These are phyloP conservation scores for Danio albolineatus DNA, from an alignment of 2,797 vertebrate species.

Conservation along the genomic window DNA sequence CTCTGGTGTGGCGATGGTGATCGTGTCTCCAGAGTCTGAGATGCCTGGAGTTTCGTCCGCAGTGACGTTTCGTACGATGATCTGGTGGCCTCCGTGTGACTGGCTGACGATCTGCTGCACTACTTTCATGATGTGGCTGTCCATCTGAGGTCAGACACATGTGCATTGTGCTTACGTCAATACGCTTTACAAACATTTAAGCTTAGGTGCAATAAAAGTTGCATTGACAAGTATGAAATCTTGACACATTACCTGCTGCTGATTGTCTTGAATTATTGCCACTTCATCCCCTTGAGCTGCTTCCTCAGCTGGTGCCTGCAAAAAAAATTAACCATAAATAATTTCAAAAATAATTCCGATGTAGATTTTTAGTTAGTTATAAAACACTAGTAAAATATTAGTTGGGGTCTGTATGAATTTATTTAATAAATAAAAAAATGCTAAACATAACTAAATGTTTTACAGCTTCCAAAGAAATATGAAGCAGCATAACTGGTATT, in stretches of 20 bases:
- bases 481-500: too few species aligned
- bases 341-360: neutral
- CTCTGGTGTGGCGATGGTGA: conserved; percentile 95
- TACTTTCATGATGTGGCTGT: conserved; percentile 95
- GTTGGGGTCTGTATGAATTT: neutral
- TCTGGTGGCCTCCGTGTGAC: conserved; percentile 87
- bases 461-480: neutral
- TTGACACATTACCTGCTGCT: conserved; percentile 44
- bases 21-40: conserved; percentile 87
- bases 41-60: conserved; percentile 80
- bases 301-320: conserved; percentile 43
- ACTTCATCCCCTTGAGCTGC: conserved; percentile 37
- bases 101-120: conserved; percentile 95
- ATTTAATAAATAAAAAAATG: neutral
- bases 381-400: neutral
- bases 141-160: conserved; percentile 79
- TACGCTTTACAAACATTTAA: neutral
- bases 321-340: neutral
- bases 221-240: neutral
- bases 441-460: neutral
- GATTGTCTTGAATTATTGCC: conserved; percentile 39
- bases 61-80: conserved; percentile 91
- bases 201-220: neutral
- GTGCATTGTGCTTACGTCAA: neutral
- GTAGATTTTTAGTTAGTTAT: neutral